These are phyloP conservation scores for Drosophila ambigua DNA, from an alignment of 1,140 invertebrate species.

Conservation along the genomic window DNA sequence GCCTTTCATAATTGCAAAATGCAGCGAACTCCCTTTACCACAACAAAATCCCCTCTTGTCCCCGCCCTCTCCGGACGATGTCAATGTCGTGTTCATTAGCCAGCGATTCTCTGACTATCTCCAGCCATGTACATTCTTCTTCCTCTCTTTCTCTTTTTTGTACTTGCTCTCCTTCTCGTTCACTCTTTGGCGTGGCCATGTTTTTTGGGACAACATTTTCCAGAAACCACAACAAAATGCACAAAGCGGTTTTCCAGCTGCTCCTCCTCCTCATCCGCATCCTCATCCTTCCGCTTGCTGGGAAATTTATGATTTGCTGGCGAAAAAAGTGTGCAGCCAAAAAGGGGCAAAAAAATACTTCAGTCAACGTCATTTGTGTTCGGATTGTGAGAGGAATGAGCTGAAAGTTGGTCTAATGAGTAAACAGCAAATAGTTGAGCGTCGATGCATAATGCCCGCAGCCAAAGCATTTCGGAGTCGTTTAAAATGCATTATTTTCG, in stretches of 20 bases:
- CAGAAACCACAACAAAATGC: conserved; percentile 49
- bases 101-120: conserved; percentile 7
- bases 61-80: neutral
- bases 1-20: conserved; percentile 75
- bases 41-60: too few relatives aligned
- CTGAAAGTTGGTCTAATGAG: conserved; percentile 8
- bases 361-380: conserved; percentile 2
- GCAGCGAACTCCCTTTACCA: conserved; percentile 44
- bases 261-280: neutral
- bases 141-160: too few relatives aligned
- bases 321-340: too few relatives aligned
- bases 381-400: neutral
- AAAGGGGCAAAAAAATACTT: conserved; percentile 12
- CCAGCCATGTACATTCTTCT: too few relatives aligned
- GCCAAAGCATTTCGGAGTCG: conserved; percentile 1
- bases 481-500: conserved; percentile 34
- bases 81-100: conserved; percentile 64
- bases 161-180: neutral
- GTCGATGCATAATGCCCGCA: conserved; percentile 9
- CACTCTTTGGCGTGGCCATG: neutral
- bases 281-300: conserved; percentile 25
- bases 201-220: conserved; percentile 30
- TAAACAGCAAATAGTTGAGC: conserved; percentile 41
- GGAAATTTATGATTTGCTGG: conserved; percentile 33
- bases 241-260: conserved; percentile 30